Base-by-base conservation (phyloP, 1,140 invertebrate genomes). In the Stenopsyche tienmushanensis region DNA sequence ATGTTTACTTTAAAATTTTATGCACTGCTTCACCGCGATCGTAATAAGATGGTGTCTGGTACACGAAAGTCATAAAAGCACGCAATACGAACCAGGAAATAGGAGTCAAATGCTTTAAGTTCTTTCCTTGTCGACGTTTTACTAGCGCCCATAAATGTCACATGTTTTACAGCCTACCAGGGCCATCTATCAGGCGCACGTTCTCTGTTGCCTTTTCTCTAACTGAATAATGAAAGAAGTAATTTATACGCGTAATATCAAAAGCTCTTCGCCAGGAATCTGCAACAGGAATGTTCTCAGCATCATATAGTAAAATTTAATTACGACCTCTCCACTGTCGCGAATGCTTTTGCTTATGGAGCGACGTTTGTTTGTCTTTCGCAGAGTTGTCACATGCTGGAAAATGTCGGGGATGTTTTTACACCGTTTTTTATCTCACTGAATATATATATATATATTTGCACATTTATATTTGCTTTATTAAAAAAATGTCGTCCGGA, bases 111-210 rank as follows among this genome's bases (percentile, higher is more conserved):
- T 47, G 10, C 17, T 47, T 18, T 47, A n/a, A 34, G 29, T 34
- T 34, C 5, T 34, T 7, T 13, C 18, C 44, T 47, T 5, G 44
- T 47, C 44, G 44, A 15, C 10, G 10, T 47, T 47, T 47, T 47
- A 47, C 44, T 44, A 17, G 55, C 52, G 52, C 29, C 55, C 44
- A 58, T 58, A 58, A 58, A 58, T 58, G 55, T 58, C 55, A 18
- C 20, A 39, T 44, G 39, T 41, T 58, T 58, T 58, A 58, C 41
- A 17, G 39, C 39, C 41, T 3, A 7, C 55, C n/a, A 25, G 41
- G 20, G 39, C 20, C 55, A 39, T 58, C 55, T 26, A 44, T 58
- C 55, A 58, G 55, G 44, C 24, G 2, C 23, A 10, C 10, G 3
- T 26, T 44, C 55, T 34, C 29, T 34, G 5, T 13, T 34, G 21